Base-by-base conservation (phyloP, 1,140 invertebrate genomes). In the Luehdorfia chinensis region DNA sequence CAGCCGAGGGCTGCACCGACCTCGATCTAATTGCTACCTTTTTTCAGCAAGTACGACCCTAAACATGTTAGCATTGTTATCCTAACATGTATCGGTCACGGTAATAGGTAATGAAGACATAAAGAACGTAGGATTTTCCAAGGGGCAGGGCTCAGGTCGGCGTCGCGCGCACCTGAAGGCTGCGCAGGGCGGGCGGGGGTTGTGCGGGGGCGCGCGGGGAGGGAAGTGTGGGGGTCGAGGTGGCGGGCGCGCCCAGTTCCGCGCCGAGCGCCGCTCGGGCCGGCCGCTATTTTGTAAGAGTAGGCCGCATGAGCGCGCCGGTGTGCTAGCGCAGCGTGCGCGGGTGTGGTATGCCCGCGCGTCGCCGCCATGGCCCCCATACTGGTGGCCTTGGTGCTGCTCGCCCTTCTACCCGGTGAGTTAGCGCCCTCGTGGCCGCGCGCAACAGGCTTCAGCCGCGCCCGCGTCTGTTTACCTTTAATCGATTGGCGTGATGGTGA, bases 291-390 rank as follows among this genome's bases (percentile, higher is more conserved):
- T 41, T 25, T 53, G 55, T 62, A 30, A 32, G 47, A 50, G 41
- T 47, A 60, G 75, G 66, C 74, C 66, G 84, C 73, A 78, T 78
- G 78, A 79, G 78, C 73, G 78, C 74, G 74, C 65, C 76, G 69
- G 66, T 62, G 73, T 84, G 79, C 75, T 84, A 84, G 79, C 79
- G 75, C 69, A 67, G 70, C 70, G 74, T 69, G 79, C 79, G 79
- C 77, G 79, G 77, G 77, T 81, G 77, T 79, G 79, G 75, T 84
- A 84, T 81, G 80, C 71, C 75, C 76, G 78, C 78, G 76, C 76
- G 75, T 68, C 70, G 73, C 71, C 61, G 76, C 67, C 66, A 79
- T 76, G 76, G 68, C 66, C 70, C 65, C 64, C 54, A 50, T 77
- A 62, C 60, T 77, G 67, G 66, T 54, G 72, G 79, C 75, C 73